A percentile compares a stretch with the other conserved stretches of the same genome.
Conservation (phyloP, 1,140 invertebrate genomes). For the Paraescarpia echinospica region DNA sequence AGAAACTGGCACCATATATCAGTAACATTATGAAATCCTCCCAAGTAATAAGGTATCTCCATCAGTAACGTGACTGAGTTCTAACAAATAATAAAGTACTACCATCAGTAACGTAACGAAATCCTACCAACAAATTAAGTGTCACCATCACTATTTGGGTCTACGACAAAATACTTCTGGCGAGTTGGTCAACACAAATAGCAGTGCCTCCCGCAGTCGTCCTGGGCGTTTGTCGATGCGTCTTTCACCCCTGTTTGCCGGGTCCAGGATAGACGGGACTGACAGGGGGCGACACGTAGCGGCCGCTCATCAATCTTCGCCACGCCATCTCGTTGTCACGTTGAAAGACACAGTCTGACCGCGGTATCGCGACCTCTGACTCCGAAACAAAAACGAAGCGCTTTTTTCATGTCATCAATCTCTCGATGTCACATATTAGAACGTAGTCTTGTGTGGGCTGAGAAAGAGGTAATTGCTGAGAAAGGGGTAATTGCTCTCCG, state of each 20-base stretch:
- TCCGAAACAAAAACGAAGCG: neutral
- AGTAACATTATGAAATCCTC: no score
- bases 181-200: no score
- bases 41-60: no score
- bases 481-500: neutral
- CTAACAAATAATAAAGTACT: no score
- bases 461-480: neutral
- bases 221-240: no score
- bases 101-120: no score
- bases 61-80: no score
- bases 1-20: no score
- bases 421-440: neutral
- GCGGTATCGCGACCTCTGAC: neutral
- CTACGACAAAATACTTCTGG: no score
- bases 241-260: neutral
- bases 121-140: no score
- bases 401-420: neutral
- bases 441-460: neutral
- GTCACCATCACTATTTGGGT: no score
- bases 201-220: no score
- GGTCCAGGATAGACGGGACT: neutral
- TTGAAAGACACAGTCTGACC: neutral
- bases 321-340: neutral
- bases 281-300: neutral
- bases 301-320: neutral